phyloP scores from a whole-genome alignment of 1,140 invertebrate genomes.

The Drosophila bipectinata region DNA sequence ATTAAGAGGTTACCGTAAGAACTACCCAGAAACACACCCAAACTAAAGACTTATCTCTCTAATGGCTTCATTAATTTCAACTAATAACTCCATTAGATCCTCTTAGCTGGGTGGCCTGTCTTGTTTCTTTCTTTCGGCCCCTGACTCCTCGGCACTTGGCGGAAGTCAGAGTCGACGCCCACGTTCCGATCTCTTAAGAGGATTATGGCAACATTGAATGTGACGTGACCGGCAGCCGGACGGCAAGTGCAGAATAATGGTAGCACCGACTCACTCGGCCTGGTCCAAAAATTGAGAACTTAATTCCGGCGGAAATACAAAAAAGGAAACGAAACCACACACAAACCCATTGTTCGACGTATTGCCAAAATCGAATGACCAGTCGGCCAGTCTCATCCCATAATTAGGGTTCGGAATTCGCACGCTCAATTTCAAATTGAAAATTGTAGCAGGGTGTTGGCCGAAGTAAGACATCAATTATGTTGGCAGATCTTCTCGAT shows the following conservation, averaged over 20 bases:
- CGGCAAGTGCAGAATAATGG: slow-evolving; percentile 64
- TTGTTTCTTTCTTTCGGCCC: neutral
- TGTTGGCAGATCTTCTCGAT: slow-evolving; percentile 13
- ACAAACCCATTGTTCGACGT: slow-evolving; percentile 9
- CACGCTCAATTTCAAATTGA: slow-evolving; percentile 80
- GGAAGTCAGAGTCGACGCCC: slow-evolving; percentile 72
- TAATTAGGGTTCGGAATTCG: slow-evolving; percentile 79
- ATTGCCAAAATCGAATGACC: slow-evolving; percentile 27
- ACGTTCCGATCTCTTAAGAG: slow-evolving; percentile 59
- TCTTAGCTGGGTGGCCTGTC: slow-evolving; percentile 60
- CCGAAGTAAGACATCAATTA: slow-evolving; percentile 70
- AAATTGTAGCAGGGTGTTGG: slow-evolving; percentile 61
- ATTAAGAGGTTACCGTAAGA: neutral
- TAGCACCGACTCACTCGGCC: slow-evolving; percentile 15
- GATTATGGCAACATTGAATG: slow-evolving; percentile 65
- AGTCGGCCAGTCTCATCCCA: slow-evolving; percentile 49
- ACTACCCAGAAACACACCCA: slow-evolving; percentile 4
- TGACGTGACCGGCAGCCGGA: slow-evolving; percentile 61
- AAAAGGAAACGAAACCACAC: slow-evolving; percentile 27
- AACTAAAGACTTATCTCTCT: slow-evolving; percentile 23
- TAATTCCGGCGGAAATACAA: slow-evolving; percentile 76
- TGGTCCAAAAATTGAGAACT: slow-evolving; percentile 53
- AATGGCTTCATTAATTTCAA: slow-evolving; percentile 52
- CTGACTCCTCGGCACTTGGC: slow-evolving; percentile 15
- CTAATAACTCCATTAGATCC: slow-evolving; percentile 68